Percentiles rank a stretch among this genome's conserved stretches.
phyloP scores from a whole-genome alignment of 1,140 invertebrate species.

The Argopecten irradians region DNA sequence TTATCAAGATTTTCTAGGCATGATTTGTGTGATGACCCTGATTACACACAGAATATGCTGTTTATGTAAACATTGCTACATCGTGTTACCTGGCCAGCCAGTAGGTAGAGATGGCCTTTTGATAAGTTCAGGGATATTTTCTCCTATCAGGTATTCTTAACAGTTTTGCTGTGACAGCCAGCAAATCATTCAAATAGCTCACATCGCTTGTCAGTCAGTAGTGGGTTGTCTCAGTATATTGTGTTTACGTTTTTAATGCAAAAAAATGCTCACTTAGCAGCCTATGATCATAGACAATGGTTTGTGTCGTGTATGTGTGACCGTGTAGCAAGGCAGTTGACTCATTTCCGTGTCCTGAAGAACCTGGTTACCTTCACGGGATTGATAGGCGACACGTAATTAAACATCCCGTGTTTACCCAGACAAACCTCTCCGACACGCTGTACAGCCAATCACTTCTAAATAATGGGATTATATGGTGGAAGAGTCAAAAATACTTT shows the following conservation, averaged over 20 bases:
- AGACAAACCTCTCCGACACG: background rate
- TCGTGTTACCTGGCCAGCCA: background rate
- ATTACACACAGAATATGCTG: background rate
- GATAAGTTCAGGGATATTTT: background rate
- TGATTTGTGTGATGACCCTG: too few species aligned
- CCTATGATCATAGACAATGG: background rate
- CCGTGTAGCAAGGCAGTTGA: background rate
- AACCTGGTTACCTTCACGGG: constrained; percentile 5
- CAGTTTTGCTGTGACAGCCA: background rate
- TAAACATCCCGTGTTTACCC: constrained; percentile 13
- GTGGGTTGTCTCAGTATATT: background rate
- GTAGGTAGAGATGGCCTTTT: background rate
- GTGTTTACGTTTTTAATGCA: background rate
- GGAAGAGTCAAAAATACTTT: constrained; percentile 17
- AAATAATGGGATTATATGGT: background rate
- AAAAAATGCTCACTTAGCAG: background rate
- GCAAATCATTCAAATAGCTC: background rate
- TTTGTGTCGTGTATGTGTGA: background rate
- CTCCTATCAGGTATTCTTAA: background rate
- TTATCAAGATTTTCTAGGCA: too few species aligned
- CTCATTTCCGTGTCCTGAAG: constrained; percentile 20
- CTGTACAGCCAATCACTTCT: constrained; percentile 14
- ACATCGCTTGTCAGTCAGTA: background rate
- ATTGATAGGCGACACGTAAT: constrained; percentile 16
- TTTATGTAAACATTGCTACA: background rate